Evolutionary conservation across 2,888 invertebrate species (phyloP).

Genomic region (Rhingia rostrata): DNA sequence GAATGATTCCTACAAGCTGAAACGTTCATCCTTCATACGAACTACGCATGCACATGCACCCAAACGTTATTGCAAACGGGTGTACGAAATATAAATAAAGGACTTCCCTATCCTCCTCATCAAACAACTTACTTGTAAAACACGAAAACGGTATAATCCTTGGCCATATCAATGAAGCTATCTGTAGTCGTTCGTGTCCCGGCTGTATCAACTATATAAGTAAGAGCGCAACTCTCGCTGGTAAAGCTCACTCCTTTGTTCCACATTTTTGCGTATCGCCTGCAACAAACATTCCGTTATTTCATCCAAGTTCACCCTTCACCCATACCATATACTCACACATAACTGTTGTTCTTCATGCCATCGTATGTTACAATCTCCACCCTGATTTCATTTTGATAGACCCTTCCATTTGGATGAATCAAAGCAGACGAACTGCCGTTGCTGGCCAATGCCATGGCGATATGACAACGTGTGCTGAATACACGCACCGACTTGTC

Average conservation of each 20-base stretch:
- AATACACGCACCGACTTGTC: constrained; percentile 88
- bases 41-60: too few species aligned
- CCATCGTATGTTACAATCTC: constrained; percentile 93
- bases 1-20: too few species aligned
- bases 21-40: too few species aligned
- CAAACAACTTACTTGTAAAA: constrained; percentile 87
- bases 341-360: constrained; percentile 92
- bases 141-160: constrained; percentile 92
- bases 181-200: constrained; percentile 95
- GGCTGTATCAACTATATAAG: constrained; percentile 94
- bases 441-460: constrained; percentile 90
- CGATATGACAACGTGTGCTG: constrained; percentile 87
- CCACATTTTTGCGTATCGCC: constrained; percentile 96
- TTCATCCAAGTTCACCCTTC: too few species aligned
- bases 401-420: constrained; percentile 93
- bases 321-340: constrained; percentile 78
- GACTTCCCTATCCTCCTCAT: neutral
- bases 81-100: too few species aligned
- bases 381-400: constrained; percentile 93
- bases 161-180: constrained; percentile 92
- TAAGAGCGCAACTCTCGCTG: constrained; percentile 92
- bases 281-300: constrained; percentile 53
- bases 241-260: constrained; percentile 95
- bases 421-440: constrained; percentile 92
- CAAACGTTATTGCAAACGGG: too few species aligned